These are phyloP conservation scores for Poecilia gillii DNA, from an alignment of 2,797 vertebrate genomes.

Conservation along the genomic window DNA sequence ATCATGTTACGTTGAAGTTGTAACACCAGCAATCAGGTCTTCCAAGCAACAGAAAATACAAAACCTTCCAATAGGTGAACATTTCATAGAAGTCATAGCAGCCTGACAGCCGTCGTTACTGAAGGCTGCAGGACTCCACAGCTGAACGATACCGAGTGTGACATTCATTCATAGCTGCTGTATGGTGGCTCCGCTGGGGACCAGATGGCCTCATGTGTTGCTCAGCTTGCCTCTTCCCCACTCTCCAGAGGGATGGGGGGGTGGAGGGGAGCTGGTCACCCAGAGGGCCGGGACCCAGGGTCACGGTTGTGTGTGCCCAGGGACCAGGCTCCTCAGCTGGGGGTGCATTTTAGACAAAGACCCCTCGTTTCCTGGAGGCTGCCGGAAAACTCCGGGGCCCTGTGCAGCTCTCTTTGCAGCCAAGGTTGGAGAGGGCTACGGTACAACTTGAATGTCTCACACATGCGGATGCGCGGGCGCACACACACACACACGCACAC, in stretches of 20 bases:
- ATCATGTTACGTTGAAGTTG: neutral
- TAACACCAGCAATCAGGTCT: neutral
- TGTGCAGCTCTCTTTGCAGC: conserved; percentile 75
- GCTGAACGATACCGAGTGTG: conserved; percentile 28
- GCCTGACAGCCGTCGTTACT: neutral
- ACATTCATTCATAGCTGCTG: conserved; percentile 43
- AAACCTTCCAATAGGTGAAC: conserved; percentile 3
- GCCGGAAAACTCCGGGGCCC: conserved; percentile 60
- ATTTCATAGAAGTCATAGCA: conserved; percentile 9
- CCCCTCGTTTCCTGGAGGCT: conserved; percentile 70
- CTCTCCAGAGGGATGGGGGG: conserved; percentile 56
- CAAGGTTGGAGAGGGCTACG: conserved; percentile 76
- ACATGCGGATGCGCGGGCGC: neutral
- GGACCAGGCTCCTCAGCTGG: conserved; percentile 75
- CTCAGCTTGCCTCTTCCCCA: conserved; percentile 60
- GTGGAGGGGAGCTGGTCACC: conserved; percentile 48
- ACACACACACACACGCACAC: neutral
- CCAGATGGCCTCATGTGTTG: conserved; percentile 81
- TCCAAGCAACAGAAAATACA: neutral
- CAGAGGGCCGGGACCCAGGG: conserved; percentile 70
- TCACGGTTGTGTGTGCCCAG: conserved; percentile 68
- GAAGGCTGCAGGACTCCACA: conserved; percentile 40
- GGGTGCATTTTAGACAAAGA: conserved; percentile 70
- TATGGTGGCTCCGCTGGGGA: conserved; percentile 63
- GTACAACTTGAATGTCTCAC: conserved; percentile 51